Evolutionary conservation across 2,113 vertebrate species (phyloP).

Genomic region (Parus major): DNA sequence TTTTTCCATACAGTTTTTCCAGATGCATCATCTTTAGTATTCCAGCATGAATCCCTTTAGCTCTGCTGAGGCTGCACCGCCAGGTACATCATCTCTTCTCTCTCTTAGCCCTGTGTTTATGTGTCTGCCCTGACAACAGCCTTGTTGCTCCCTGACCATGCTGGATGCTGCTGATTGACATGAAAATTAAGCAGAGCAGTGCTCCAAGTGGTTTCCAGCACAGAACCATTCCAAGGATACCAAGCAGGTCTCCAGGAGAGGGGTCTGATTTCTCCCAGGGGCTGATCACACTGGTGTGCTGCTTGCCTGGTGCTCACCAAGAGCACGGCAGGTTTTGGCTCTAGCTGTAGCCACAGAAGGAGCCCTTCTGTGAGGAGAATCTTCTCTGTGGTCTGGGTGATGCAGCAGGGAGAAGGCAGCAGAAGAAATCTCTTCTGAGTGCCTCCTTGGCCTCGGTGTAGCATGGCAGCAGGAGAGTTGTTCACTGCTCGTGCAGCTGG

Average conservation of each 20-base stretch:
- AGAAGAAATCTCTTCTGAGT: background rate
- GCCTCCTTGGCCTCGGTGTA: background rate
- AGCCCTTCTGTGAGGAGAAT: background rate
- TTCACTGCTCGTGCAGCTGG: accelerated
- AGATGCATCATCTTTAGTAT: background rate
- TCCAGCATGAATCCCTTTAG: background rate
- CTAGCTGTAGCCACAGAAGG: background rate
- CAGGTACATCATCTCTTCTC: background rate
- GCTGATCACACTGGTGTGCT: background rate
- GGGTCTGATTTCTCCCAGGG: background rate
- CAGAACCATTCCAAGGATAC: background rate
- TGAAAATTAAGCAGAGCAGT: background rate
- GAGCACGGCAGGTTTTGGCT: background rate
- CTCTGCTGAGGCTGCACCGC: background rate
- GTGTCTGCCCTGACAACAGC: background rate
- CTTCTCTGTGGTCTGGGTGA: background rate
- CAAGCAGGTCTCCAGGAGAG: background rate
- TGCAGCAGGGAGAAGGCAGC: background rate
- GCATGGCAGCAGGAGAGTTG: background rate
- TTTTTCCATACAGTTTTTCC: background rate
- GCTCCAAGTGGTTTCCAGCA: background rate
- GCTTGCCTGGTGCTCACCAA: background rate
- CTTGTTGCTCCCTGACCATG: background rate
- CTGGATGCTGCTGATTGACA: background rate
- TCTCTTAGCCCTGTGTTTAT: background rate